Evolutionary conservation across 2,888 invertebrate genomes (phyloP).

Genomic region (Odontocerum albicorne): DNA sequence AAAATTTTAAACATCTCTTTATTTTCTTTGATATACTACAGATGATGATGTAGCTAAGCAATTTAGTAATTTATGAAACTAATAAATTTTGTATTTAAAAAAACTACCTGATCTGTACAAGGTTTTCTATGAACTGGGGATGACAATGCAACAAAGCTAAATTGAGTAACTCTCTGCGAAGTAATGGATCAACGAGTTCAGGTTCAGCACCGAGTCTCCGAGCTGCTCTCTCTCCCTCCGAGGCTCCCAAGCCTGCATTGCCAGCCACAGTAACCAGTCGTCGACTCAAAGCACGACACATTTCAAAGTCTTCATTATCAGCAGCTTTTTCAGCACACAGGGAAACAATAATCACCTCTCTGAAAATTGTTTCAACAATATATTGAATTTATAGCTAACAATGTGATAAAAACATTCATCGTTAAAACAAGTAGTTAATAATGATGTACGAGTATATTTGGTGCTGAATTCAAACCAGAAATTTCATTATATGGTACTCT

Average conservation of each 20-base stretch:
- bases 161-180: constrained; percentile 44
- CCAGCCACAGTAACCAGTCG: constrained; percentile 21
- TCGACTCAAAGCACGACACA: constrained; percentile 19
- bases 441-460: too few species aligned
- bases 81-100: too few species aligned
- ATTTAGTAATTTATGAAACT: too few species aligned
- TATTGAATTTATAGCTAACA: too few species aligned
- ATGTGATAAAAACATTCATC: too few species aligned
- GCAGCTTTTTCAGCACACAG: constrained; percentile 33
- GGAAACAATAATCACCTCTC: constrained; percentile 31
- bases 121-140: constrained; percentile 44
- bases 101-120: constrained; percentile 39
- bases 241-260: constrained; percentile 6
- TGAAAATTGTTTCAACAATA: too few species aligned
- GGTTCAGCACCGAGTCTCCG: constrained; percentile 23
- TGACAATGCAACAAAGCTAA: constrained; percentile 51
- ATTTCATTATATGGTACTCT: too few species aligned
- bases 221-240: constrained; percentile 19
- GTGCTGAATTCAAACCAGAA: too few species aligned
- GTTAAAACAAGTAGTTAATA: too few species aligned
- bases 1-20: too few species aligned
- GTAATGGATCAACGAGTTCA: constrained; percentile 11
- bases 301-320: constrained; percentile 28
- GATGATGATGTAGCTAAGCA: too few species aligned
- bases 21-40: too few species aligned